Percentiles rank a stretch among this genome's conserved stretches.
These are phyloP conservation scores for Chrysopilus asiliformis DNA, from an alignment of 2,888 invertebrate genomes.

Conservation along the genomic window DNA sequence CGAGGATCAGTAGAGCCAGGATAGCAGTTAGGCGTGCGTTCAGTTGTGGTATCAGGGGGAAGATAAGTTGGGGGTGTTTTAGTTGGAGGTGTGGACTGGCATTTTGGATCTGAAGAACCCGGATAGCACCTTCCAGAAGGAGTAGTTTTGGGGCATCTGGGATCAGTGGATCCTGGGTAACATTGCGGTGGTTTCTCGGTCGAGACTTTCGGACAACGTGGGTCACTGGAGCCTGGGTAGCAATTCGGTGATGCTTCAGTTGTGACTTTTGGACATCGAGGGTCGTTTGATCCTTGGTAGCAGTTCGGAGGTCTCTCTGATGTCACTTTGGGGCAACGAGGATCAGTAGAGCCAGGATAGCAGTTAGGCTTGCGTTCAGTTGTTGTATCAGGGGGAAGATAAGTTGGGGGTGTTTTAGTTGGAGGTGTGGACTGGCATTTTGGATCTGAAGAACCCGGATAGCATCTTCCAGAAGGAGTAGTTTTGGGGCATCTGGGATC, in stretches of 20 bases:
- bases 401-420: too few species aligned
- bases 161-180: constrained; percentile 25
- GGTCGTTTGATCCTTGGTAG: constrained; percentile 26
- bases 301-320: constrained; percentile 18
- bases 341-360: constrained; percentile 25
- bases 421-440: too few species aligned
- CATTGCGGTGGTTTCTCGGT: constrained; percentile 21
- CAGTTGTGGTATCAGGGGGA: too few species aligned
- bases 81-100: too few species aligned
- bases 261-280: constrained; percentile 28
- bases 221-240: too few species aligned
- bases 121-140: too few species aligned
- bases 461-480: constrained; percentile 11
- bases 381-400: too few species aligned
- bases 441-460: constrained; percentile 25
- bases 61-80: too few species aligned
- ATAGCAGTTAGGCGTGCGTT: too few species aligned
- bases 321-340: constrained; percentile 19
- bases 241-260: constrained; percentile 24
- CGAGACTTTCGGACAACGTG: constrained; percentile 21
- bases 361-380: constrained; percentile 21
- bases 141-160: constrained; percentile 19
- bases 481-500: constrained; percentile 25
- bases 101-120: too few species aligned
- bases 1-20: constrained; percentile 20